Base-by-base conservation (phyloP, 2,113 vertebrate genomes). In the Forbesichthys agassizii region DNA sequence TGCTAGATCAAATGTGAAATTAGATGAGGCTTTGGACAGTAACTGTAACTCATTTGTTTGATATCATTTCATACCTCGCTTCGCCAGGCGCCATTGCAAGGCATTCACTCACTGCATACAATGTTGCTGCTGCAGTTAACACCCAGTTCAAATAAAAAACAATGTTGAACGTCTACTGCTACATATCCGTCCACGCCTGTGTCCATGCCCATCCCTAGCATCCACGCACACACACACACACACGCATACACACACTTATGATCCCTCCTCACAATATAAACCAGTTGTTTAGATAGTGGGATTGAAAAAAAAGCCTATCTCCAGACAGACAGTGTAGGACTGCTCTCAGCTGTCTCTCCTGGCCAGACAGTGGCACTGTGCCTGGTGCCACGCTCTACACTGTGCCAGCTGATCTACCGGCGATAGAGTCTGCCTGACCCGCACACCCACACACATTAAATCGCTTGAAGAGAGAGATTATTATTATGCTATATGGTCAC, bases 401-500 rank as follows among this genome's bases (percentile, higher is more conserved):
- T 54, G 61, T 83, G 87, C 89, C 90, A 88, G 87, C 88, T 88
- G 90, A 90, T 87, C 75, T 64, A 48, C 36, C 71, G 73, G 73
- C 42, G 69, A 68, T 71, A 84, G 81, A 86, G 82, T 71, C 76
- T 60, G 80, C 55, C 71, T 83, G 79, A 78, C 80, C 85, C 69
- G 36, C 55, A 61, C 88, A 27, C 20, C 1, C 27, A 27, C 76
- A 66, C 72, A 73, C 82, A 88, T 84, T 88, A 83, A 85, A 82
- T 71, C 69, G 75, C 76, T 81, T 46, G 2, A 27, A 65, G 61
- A 90, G 81, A 86, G 82, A 89, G 78, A 80, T 74, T 47, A 71
- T 77, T 71, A 79, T 87, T 86, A 86, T 85, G 36, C 79, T 61
- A 56, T 80, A 75, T 61, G 74, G 61, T 56, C 84, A 87, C 86